phyloP scores from a whole-genome alignment of 2,888 invertebrate genomes.

The Volucella inanis region DNA sequence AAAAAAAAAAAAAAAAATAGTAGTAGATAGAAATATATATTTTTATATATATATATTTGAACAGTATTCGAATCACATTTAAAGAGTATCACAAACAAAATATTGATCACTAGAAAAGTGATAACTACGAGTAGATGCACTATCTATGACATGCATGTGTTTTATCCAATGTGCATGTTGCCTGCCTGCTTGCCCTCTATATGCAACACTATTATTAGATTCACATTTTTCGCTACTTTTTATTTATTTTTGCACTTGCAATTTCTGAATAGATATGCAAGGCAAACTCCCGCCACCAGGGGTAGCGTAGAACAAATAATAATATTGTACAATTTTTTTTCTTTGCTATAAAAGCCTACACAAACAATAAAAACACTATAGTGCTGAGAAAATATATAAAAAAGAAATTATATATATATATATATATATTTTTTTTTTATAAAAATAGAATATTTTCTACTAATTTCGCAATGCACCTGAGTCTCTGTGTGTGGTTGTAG shows the following conservation, averaged over 20 bases:
- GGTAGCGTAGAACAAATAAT: conserved; percentile 31
- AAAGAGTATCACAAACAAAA: conserved; percentile 40
- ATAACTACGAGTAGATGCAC: background rate
- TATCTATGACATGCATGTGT: conserved; percentile 53
- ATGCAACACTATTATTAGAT: conserved; percentile 71
- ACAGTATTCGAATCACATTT: background rate
- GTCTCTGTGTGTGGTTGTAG: conserved; percentile 42
- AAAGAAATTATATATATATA: conserved; percentile 25
- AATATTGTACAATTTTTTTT: background rate
- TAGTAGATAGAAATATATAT: no score
- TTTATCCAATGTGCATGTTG: conserved; percentile 51
- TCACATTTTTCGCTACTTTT: conserved; percentile 28
- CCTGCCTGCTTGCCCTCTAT: conserved; percentile 39
- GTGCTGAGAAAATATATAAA: conserved; percentile 10
- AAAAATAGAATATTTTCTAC: conserved; percentile 67
- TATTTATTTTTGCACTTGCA: conserved; percentile 62
- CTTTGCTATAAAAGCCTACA: background rate
- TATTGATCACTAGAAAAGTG: conserved; percentile 52
- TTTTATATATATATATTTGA: no score
- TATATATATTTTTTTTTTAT: conserved; percentile 35
- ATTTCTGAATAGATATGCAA: conserved; percentile 50
- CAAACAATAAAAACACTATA: conserved; percentile 43
- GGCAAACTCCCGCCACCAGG: conserved; percentile 27
- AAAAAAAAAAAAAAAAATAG: no score
- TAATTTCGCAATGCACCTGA: conserved; percentile 65